phyloP scores from a whole-genome alignment of 2,113 vertebrate genomes.

The Trogon surrucura region DNA sequence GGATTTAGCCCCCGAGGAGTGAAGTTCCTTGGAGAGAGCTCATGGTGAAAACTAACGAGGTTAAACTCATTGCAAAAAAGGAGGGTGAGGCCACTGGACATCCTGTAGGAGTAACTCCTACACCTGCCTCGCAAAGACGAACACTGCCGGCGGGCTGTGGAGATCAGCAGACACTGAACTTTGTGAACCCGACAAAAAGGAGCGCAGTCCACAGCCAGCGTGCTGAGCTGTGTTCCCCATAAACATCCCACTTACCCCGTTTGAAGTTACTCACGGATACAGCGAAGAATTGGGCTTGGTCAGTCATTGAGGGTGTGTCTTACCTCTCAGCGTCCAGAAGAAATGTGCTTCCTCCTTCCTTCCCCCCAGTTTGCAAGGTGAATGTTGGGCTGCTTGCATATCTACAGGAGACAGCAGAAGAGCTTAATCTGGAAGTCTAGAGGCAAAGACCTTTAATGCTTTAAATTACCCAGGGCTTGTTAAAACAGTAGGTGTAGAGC shows the following conservation, averaged over 20 bases:
- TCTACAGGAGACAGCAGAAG: not conserved
- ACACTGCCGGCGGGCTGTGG: fast-evolving
- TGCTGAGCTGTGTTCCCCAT: not conserved
- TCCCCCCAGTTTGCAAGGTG: not conserved
- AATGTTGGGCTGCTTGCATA: not conserved
- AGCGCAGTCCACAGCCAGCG: fast-evolving
- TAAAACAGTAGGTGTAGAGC: not conserved
- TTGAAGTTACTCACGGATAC: fast-evolving
- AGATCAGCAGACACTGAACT: fast-evolving
- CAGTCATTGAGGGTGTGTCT: not conserved
- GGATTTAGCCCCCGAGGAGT: not conserved
- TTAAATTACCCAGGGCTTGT: not conserved
- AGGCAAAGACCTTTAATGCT: not conserved
- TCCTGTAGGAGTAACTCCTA: not conserved
- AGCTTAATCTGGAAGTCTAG: not conserved
- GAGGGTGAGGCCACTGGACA: not conserved
- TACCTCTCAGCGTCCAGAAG: not conserved
- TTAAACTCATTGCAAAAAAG: not conserved
- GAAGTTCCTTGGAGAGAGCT: not conserved
- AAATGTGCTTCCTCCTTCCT: not conserved
- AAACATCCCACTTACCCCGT: fast-evolving
- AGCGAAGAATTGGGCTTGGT: not conserved
- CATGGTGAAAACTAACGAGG: not conserved
- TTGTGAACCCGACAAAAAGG: not conserved
- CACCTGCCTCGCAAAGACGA: not conserved